Base-by-base conservation (phyloP, 2,888 invertebrate genomes). In the Uropetala carovei region DNA sequence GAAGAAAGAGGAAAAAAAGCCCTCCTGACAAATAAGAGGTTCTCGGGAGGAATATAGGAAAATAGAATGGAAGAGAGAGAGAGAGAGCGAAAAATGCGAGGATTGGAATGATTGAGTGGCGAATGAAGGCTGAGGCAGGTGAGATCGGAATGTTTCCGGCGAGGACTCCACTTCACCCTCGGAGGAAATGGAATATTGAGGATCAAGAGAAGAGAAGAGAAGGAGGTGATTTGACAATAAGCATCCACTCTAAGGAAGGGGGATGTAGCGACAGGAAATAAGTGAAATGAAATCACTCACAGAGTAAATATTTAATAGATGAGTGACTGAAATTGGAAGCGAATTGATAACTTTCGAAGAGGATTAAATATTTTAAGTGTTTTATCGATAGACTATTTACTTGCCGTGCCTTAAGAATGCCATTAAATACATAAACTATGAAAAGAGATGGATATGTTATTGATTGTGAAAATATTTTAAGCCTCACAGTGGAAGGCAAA, bases 21-120 rank as follows among this genome's bases (percentile, higher is more conserved):
- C n/a, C 83, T 83, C 56, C 18, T 13, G 64, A 60, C 43, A 89
- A 89, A 30, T 89, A 89, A 68, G 89, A 75, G 27, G 75, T 75
- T 75, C 27, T 27, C 75, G 27, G 27, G 89, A 43, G 64, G 64
- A 64, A 43, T n/a, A n/a, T 59, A 64, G 27, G 68, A 60, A 59
- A 59, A 86, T 43, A n/a, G 89, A 43, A 68, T 11, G 27, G 89
- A 43, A 43, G n/a, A 56, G 43, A 64, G 30, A n/a, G 64, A 43
- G n/a, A 56, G 43, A 64, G 30, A n/a, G 64, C 14, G 60, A 89
- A 68, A 60, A 18, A 64, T n/a, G n/a, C 30, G 14, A 30, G 56
- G 56, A 18, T 57, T 43, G 27, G 83, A 8, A n/a, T 18, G 18
- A 14, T 0, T 84, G n/a, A 68, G 75, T 27, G 27, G 7, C 18